These are phyloP conservation scores for Molorchus minor DNA, from an alignment of 2,888 invertebrate species.

Conservation along the genomic window DNA sequence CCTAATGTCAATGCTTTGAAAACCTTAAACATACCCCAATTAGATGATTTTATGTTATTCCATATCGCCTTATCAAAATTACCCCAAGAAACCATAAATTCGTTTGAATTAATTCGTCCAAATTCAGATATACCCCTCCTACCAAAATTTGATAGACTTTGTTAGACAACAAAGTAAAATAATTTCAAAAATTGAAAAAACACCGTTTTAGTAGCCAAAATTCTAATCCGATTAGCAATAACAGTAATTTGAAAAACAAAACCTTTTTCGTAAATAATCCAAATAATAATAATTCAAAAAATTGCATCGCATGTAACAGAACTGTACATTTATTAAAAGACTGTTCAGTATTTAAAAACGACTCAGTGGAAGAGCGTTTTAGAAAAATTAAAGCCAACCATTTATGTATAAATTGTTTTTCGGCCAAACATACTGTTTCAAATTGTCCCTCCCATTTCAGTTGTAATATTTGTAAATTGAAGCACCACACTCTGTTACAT, in stretches of 20 bases:
- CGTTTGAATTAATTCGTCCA: constrained; percentile 4
- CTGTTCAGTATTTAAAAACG: constrained; percentile 2
- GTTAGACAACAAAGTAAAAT: constrained; percentile 5
- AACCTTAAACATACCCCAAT: constrained; percentile 4
- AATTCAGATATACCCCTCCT: background rate
- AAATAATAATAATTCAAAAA: background rate
- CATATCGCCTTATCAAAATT: constrained; percentile 9
- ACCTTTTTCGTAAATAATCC: constrained; percentile 4
- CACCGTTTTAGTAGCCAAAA: background rate
- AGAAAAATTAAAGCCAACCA: constrained; percentile 1
- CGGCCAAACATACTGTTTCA: constrained; percentile 1
- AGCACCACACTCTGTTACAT: constrained; percentile 15
- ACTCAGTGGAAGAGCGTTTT: constrained; percentile 4
- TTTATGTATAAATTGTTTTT: constrained; percentile 23
- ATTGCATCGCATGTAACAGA: constrained; percentile 14
- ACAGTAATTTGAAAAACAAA: constrained; percentile 2
- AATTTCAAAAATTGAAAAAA: constrained; percentile 7
- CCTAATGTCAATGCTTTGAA: constrained; percentile 8
- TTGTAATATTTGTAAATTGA: constrained; percentile 6
- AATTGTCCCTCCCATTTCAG: constrained; percentile 7
- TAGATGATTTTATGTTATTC: constrained; percentile 7
- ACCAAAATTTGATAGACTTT: background rate
- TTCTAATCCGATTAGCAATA: background rate
- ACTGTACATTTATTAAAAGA: constrained; percentile 18
- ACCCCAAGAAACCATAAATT: constrained; percentile 6